A percentile compares a stretch with the other conserved stretches of the same genome.
phyloP scores from a whole-genome alignment of 2,888 invertebrate genomes.

The Tanaodytes sp. region DNA sequence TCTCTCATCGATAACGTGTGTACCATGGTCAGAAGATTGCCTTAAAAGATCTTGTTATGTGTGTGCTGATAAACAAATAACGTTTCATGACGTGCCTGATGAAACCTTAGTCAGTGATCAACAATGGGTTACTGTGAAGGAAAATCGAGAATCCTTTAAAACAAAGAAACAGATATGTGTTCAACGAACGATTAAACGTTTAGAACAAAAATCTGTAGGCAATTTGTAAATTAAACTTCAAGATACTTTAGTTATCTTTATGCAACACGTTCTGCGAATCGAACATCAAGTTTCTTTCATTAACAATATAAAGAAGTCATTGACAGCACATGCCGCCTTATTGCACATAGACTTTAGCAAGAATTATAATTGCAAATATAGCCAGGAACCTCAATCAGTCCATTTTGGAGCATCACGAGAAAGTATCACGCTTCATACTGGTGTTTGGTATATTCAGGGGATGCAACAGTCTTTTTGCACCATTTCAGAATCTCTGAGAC shows the following conservation, averaged over 20 bases:
- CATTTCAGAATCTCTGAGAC: slow-evolving; percentile 23
- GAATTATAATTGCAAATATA: slow-evolving; percentile 34
- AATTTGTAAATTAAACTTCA: slow-evolving; percentile 16
- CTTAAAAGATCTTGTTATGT: slow-evolving; percentile 19
- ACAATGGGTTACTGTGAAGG: slow-evolving; percentile 25
- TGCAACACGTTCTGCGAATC: slow-evolving; percentile 24
- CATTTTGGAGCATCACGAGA: slow-evolving; percentile 39
- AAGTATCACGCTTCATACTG: slow-evolving; percentile 31
- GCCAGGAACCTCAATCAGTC: slow-evolving; percentile 18
- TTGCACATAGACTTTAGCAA: slow-evolving; percentile 20
- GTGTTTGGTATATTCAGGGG: slow-evolving; percentile 20
- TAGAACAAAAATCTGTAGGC: slow-evolving; percentile 6
- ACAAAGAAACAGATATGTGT: slow-evolving; percentile 34
- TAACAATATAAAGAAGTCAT: slow-evolving; percentile 18
- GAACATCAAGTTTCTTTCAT: slow-evolving; percentile 23
- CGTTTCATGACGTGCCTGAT: slow-evolving; percentile 7
- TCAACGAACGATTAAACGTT: slow-evolving; percentile 18
- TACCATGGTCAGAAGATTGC: slow-evolving; percentile 24
- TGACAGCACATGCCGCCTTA: slow-evolving; percentile 19
- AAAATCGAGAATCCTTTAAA: slow-evolving; percentile 31
- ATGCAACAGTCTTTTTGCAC: slow-evolving; percentile 28
- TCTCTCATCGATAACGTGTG: slow-evolving; percentile 18
- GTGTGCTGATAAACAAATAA: slow-evolving; percentile 18
- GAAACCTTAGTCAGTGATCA: slow-evolving; percentile 5
- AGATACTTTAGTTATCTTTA: slow-evolving; percentile 7